phyloP scores from a whole-genome alignment of 2,113 vertebrate species.

The Eptesicus fuscus region DNA sequence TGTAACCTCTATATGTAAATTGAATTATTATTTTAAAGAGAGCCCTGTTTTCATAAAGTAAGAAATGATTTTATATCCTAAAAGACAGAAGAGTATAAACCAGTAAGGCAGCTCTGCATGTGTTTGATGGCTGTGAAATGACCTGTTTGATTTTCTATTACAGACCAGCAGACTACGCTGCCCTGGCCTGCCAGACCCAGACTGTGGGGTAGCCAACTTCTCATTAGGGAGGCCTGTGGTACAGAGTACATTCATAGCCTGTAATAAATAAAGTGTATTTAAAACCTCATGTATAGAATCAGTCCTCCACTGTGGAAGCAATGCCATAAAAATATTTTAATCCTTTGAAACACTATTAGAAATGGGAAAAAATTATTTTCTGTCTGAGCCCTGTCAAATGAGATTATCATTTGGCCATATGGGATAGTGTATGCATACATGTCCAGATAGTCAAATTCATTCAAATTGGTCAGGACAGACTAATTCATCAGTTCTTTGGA shows the following conservation, averaged over 20 bases:
- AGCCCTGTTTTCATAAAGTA: slow-evolving; percentile 80
- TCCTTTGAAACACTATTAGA: slow-evolving; percentile 34
- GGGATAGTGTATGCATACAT: slow-evolving; percentile 34
- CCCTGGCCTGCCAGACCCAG: slow-evolving; percentile 61
- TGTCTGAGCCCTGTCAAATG: slow-evolving; percentile 42
- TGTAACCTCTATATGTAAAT: slow-evolving; percentile 80
- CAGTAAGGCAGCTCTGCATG: slow-evolving; percentile 70
- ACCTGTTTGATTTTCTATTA: slow-evolving; percentile 80
- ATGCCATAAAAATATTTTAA: slow-evolving; percentile 26
- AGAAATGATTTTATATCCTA: slow-evolving; percentile 76
- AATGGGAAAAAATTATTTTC: neutral
- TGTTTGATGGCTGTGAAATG: slow-evolving; percentile 79
- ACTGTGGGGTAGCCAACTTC: slow-evolving; percentile 50
- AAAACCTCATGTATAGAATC: slow-evolving; percentile 54
- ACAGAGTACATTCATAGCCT: slow-evolving; percentile 45
- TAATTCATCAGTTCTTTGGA: slow-evolving; percentile 62
- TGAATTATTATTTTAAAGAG: slow-evolving; percentile 80
- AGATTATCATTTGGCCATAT: slow-evolving; percentile 54
- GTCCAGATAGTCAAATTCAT: slow-evolving; percentile 46
- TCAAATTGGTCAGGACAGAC: slow-evolving; percentile 45
- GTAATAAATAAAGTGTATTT: slow-evolving; percentile 64
- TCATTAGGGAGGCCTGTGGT: slow-evolving; percentile 47
- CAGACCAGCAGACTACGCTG: slow-evolving; percentile 52
- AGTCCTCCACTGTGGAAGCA: neutral
- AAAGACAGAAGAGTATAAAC: slow-evolving; percentile 77